Base-by-base conservation (phyloP, 2,113 vertebrate genomes). In the Amia ocellicauda region DNA sequence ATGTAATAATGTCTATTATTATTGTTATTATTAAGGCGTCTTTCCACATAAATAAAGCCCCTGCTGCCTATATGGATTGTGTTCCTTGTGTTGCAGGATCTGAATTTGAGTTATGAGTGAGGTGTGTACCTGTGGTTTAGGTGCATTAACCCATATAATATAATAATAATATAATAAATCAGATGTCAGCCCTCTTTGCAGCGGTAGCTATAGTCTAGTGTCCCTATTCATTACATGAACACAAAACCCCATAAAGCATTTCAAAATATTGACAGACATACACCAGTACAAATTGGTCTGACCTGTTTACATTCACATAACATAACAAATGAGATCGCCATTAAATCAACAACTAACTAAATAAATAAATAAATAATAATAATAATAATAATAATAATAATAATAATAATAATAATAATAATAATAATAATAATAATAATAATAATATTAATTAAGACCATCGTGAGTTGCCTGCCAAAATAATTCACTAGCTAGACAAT, bases 141-240 rank as follows among this genome's bases (percentile, higher is more conserved):
- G 54, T 41, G 69, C 60, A 63, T 41, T 58, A 52, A 70, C 55
- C 60, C 49, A 62, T 59, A 66, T 42, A 53, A 58, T 45, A 56
- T 36, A 52, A 62, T 67, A 57, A 66, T 42, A 53, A 58, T 45
- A 56, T 36, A 52, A 62, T 67, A 57, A 58, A 66, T 71, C 69
- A 67, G 11, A 52, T 51, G 26, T 51, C 13, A 66, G 14, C 50
- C 16, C 22, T 13, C 16, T 57, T 20, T 42, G 22, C 24, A n/a
- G 14, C 19, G 28, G 31, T 24, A 19, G 58, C 17, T 23, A 23
- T 29, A 54, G 51, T 47, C 43, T 57, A 63, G 29, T 43, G 24
- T 42, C 20, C 47, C n/a, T 13, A 55, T 56, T 28, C 47, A 22
- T 50, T 31, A 56, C 19, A 63, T 54, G 49, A 62, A 42, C 19